A percentile compares a stretch with the other conserved stretches of the same genome.
Conservation (phyloP, 2,113 vertebrate genomes). For the Gallinago paraguaiae region DNA sequence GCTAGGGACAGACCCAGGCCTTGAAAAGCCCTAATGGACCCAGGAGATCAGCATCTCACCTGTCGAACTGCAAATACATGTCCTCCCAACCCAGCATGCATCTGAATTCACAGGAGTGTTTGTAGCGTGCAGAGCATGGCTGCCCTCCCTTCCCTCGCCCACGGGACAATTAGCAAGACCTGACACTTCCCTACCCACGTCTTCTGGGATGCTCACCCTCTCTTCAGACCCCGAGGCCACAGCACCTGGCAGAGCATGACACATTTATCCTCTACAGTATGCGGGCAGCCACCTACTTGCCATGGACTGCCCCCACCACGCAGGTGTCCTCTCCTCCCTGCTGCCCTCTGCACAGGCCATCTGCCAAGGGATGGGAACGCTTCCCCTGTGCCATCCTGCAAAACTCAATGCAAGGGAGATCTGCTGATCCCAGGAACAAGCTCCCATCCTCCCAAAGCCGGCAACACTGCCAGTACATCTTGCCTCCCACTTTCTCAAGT, state of each 20-base stretch:
- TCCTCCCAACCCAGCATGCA: background rate
- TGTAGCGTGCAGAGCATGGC: background rate
- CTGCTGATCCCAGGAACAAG: background rate
- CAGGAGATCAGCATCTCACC: background rate
- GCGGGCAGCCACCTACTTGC: background rate
- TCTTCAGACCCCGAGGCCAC: background rate
- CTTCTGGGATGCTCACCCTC: background rate
- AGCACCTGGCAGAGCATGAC: background rate
- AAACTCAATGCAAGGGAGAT: background rate
- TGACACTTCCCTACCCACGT: background rate
- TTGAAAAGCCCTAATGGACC: background rate
- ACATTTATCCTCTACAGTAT: background rate
- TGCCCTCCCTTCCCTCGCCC: background rate
- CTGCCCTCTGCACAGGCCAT: background rate
- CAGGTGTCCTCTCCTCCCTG: background rate
- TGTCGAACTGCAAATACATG: background rate
- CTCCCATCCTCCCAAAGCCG: background rate
- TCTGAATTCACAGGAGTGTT: background rate
- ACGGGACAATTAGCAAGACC: background rate
- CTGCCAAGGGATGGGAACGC: background rate
- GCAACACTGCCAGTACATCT: background rate
- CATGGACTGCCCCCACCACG: background rate
- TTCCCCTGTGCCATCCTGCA: background rate
- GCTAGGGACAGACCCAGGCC: background rate
- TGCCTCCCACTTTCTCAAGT: background rate